Conservation (phyloP, 2,113 vertebrate genomes). For the Pardalotus punctatus region DNA sequence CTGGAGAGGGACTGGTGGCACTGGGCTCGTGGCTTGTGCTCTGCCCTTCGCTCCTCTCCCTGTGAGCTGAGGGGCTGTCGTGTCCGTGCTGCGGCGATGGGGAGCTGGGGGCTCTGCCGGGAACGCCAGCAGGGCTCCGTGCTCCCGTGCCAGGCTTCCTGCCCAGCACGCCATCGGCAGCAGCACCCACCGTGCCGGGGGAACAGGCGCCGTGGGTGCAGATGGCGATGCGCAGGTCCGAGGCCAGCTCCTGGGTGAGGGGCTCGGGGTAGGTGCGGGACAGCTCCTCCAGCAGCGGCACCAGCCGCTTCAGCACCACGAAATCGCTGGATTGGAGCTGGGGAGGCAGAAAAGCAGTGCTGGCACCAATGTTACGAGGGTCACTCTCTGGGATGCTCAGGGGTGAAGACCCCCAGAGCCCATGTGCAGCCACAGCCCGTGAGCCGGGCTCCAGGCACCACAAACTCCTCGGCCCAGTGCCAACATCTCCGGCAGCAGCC, state of each 20-base stretch:
- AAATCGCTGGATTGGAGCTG: constrained; percentile 83
- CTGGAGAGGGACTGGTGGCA: rapidly evolving
- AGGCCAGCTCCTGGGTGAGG: constrained; percentile 85
- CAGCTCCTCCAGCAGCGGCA: constrained; percentile 79
- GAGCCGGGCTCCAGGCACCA: rapidly evolving
- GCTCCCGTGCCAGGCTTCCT: background rate
- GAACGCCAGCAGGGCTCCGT: background rate
- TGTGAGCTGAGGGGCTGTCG: background rate
- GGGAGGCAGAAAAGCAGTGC: background rate
- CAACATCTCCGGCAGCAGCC: background rate
- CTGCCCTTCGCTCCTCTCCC: background rate
- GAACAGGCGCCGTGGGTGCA: constrained; percentile 84
- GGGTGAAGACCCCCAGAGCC: background rate
- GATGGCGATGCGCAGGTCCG: constrained; percentile 82
- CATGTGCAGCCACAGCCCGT: rapidly evolving
- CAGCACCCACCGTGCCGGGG: constrained; percentile 10
- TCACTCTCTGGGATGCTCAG: rapidly evolving
- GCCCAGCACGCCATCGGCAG: constrained; percentile 20
- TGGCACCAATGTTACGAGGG: rapidly evolving
- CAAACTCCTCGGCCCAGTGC: rapidly evolving
- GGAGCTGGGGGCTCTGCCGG: background rate
- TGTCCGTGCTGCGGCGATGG: rapidly evolving
- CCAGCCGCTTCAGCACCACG: constrained; percentile 74
- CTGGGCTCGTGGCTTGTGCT: rapidly evolving
- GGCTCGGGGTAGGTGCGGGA: constrained; percentile 79